A percentile compares a stretch with the other conserved stretches of the same genome.
Conservation (phyloP, 2,888 invertebrate species). For the Drosophila testacea region DNA sequence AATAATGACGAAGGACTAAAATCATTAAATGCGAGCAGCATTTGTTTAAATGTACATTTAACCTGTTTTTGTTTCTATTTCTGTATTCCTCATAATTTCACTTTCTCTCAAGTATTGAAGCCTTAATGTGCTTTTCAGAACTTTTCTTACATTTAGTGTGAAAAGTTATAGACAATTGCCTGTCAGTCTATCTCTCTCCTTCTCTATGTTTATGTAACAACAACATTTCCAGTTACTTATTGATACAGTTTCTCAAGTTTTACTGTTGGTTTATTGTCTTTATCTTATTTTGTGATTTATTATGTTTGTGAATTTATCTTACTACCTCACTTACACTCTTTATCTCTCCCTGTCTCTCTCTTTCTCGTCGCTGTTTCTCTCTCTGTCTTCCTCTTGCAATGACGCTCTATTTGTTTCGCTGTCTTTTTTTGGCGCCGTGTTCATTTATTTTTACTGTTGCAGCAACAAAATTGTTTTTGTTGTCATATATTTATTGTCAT, state of each 20-base stretch:
- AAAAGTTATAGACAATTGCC: too few species aligned
- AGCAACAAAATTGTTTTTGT: conserved; percentile 25
- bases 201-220: neutral
- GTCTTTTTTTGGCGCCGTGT: conserved; percentile 8
- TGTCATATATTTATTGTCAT: conserved; percentile 33
- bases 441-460: conserved; percentile 13
- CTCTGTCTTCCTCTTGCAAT: neutral
- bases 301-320: conserved; percentile 18
- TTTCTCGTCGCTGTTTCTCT: neutral
- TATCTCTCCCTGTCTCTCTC: neutral
- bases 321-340: neutral
- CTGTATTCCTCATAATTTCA: too few species aligned
- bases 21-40: too few species aligned
- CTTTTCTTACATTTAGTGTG: too few species aligned
- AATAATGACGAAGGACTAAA: neutral
- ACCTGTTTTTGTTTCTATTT: too few species aligned
- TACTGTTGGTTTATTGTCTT: conserved; percentile 14
- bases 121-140: too few species aligned
- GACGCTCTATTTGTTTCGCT: conserved; percentile 4
- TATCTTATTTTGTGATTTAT: conserved; percentile 31
- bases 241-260: conserved; percentile 18
- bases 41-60: too few species aligned
- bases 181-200: neutral
- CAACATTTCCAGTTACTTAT: neutral
- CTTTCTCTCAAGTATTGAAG: too few species aligned